Evolutionary conservation across 2,113 vertebrate genomes (phyloP).

Genomic region (Mus musculus): GRCm39 chr16:48379001-48379500

Average conservation of each 20-base stretch:
- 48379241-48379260: neutral
- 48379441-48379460: no score
- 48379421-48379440: no score
- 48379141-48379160: neutral
- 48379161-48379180: neutral
- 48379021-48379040: neutral
- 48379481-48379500: no score
- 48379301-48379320: neutral
- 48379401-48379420: slow-evolving; percentile 42
- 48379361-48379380: neutral
- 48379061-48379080: neutral
- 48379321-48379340: neutral
- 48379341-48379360: neutral
- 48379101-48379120: neutral
- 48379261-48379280: slow-evolving; percentile 12
- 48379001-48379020: neutral
- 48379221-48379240: slow-evolving; percentile 44
- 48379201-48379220: neutral
- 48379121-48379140: neutral
- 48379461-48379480: no score
- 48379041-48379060: neutral
- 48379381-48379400: slow-evolving; percentile 1
- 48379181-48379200: neutral
- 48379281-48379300: neutral
- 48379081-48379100: neutral